Base-by-base conservation (phyloP, 2,113 vertebrate species). In the Oncorhynchus gorbuscha region DNA sequence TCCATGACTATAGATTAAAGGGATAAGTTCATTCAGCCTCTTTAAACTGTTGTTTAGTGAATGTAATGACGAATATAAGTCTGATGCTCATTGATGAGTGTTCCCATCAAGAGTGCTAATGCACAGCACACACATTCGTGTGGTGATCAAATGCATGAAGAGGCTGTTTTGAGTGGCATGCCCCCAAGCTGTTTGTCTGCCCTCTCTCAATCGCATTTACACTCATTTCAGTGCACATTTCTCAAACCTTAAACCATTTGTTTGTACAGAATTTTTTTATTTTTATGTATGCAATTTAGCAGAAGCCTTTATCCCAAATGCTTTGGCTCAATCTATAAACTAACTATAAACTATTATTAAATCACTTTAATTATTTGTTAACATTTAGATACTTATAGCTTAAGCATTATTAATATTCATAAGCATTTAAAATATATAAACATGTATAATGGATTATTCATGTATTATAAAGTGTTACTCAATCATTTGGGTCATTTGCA, bases 261-360 rank as follows among this genome's bases (percentile, higher is more conserved):
- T 39, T 39, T 39, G 35, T 39, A 39, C 35, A 39, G 7, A 9
- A 39, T 8, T 39, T 2, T 9, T 45, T 45, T 11, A n/a, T 45
- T 45, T 45, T 45, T 3, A 45, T 3, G 8, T 45, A 45, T 45
- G 39, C 9, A 45, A 11, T 45, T 45, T 45, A 9, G 39, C 96
- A 97, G 92, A 95, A 97, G 58, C 97, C 97, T 90, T 97, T 97
- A 92, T 97, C 96, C n/a, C 82, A 58, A 18, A 58, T 3, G 13
- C 55, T 45, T 20, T 58, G 16, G 16, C 55, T 45, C 39, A 45
- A 45, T 45, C 8, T 28, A 28, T 28, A 28, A 28, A 28, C 39
- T 45, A 45, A 45, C 39, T 45, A 45, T 45, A 45, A 45, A 45
- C 39, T 45, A 45, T 45, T 45, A 45, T 45, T 45, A 45, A 11